Conservation (phyloP, 2,888 invertebrate species). For the Sarcophaga caerulescens region DNA sequence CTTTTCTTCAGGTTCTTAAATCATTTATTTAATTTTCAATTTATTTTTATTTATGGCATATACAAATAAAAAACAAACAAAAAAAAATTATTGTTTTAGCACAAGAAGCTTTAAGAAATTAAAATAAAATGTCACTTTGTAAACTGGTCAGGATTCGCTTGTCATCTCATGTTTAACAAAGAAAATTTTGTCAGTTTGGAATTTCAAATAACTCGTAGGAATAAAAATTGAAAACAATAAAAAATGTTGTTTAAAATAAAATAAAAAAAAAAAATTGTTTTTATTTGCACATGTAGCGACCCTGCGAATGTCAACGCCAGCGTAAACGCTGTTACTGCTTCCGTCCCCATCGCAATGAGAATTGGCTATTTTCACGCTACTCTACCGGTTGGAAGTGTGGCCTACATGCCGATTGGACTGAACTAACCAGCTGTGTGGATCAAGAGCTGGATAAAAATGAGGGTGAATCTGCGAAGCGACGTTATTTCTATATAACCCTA, state of each 20-base stretch:
- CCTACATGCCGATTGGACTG: constrained; percentile 98
- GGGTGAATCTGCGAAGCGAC: constrained; percentile 88
- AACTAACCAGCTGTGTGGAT: constrained; percentile 95
- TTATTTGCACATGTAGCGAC: constrained; percentile 83
- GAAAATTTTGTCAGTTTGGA: constrained; percentile 24
- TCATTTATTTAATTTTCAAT: constrained; percentile 52
- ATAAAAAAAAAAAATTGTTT: not conserved
- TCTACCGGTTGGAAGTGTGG: constrained; percentile 99
- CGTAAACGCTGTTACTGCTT: constrained; percentile 95
- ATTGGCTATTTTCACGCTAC: constrained; percentile 98
- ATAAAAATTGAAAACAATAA: not conserved
- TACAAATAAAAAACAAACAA: not conserved
- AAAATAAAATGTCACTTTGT: constrained; percentile 46
- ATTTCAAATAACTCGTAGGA: constrained; percentile 45
- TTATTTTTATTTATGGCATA: constrained; percentile 12
- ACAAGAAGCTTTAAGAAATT: constrained; percentile 16
- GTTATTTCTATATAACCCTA: constrained; percentile 98
- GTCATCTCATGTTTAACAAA: constrained; percentile 53
- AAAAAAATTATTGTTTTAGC: not conserved
- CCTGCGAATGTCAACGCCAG: constrained; percentile 95
- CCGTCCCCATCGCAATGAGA: constrained; percentile 94
- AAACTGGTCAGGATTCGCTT: constrained; percentile 60
- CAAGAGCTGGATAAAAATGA: constrained; percentile 95
- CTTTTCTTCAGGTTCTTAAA: constrained; percentile 44
- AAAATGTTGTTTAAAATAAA: no score